phyloP scores from a whole-genome alignment of 1,140 invertebrate genomes.

The Neuroterus valhalla region DNA sequence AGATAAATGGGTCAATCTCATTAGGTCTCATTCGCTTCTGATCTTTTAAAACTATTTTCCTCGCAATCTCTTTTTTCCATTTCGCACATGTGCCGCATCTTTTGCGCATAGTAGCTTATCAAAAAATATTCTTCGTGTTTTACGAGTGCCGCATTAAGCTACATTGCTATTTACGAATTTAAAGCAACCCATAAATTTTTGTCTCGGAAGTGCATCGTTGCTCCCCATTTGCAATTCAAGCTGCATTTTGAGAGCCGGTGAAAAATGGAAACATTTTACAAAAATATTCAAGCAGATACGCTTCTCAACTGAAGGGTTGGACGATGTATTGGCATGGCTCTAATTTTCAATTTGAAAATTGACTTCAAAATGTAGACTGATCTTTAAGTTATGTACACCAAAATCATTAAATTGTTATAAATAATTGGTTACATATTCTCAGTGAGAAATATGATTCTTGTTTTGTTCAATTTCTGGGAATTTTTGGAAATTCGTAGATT shows the following conservation, averaged over 20 bases:
- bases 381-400: too few relatives aligned
- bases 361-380: too few relatives aligned
- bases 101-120: background rate
- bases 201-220: background rate
- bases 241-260: background rate
- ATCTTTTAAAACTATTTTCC: slow-evolving; percentile 24
- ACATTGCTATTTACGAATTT: slow-evolving; percentile 15
- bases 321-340: too few relatives aligned
- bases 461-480: background rate
- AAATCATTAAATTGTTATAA: too few relatives aligned
- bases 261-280: background rate
- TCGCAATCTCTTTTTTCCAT: slow-evolving; percentile 17
- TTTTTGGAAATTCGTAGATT: slow-evolving; percentile 4
- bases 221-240: slow-evolving; percentile 3
- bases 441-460: background rate
- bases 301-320: too few relatives aligned
- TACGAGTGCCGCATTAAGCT: slow-evolving; percentile 10
- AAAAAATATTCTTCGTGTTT: slow-evolving; percentile 1
- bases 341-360: too few relatives aligned
- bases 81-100: slow-evolving; percentile 5
- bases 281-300: too few relatives aligned
- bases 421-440: background rate
- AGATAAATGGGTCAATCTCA: slow-evolving; percentile 29
- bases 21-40: slow-evolving; percentile 24
- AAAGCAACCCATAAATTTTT: slow-evolving; percentile 10